Base-by-base conservation (phyloP, 92 coral and sea anemone species). In the Muricea muricata region DNA sequence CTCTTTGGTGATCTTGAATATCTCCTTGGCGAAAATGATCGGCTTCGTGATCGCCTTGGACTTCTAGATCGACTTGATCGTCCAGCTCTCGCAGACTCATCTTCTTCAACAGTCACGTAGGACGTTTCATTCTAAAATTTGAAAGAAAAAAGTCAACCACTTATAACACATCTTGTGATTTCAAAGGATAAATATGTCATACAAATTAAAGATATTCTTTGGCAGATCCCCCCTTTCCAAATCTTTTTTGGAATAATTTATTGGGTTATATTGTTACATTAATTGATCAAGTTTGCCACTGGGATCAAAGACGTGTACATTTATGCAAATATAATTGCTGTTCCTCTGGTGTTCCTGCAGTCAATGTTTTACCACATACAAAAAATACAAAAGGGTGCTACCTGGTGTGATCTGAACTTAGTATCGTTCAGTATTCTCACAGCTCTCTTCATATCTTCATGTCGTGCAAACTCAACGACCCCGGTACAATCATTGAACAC, bases 381-480 rank as follows among this genome's bases (percentile, higher is more conserved):
- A n/a, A n/a, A n/a, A n/a, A n/a, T n/a, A n/a, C n/a, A n/a, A n/a
- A n/a, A n/a, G n/a, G n/a, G n/a, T n/a, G n/a, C n/a, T n/a, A 97
- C 99, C 98, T 97, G 98, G 71, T 97, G 99, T n/a, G 99, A 97
- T 10, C 98, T 92, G 81, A 97, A 97, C 81, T 97, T 97, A 78
- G 98, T 93, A 52, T 97, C 99, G 67, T 97, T 97, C 84, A 97
- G 84, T 55, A 92, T 84, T 75, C 89, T 97, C 54, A 97, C 65
- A 68, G 99, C 99, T 92, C 87, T 89, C 84, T 90, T 94, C 99
- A 97, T 93, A 78, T 94, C 99, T 0, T 97, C 99, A 76, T 83
- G 73, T 10, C 90, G 94, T 29, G 93, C 84, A 87, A 87, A 97
- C 80, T 97, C 99, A 76, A 97, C 99, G 75, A 97, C 92, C 28